Evolutionary conservation across 2,113 vertebrate genomes (phyloP), one percentile per base, ranked within the genome.

Genomic region (Mirounga angustirostris): DNA sequence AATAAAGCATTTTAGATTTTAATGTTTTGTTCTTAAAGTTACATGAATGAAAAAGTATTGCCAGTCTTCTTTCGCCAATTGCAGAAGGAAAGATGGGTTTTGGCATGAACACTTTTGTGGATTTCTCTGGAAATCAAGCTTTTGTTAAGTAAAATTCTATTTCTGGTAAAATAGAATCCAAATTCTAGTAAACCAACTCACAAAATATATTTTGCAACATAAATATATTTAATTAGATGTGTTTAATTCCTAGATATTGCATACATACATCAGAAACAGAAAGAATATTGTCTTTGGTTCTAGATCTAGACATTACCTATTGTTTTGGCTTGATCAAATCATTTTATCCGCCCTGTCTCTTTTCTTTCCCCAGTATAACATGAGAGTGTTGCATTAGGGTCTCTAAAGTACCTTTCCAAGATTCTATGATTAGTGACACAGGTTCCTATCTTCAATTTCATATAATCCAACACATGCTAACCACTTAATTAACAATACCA

Each of bases 401-500:
- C 65, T 94, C 36, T 58, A 46, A 71, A 22, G 43, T 36, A 65
- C 1, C 9, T 82, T 52, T 91, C 54, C 89, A 82, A 73, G 40
- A 73, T 58, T 85, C 30, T 82, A 9, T 73, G 26, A 94, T 91
- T 82, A 88, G 82, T 97, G 16, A 80, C 5, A 15, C 0, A 4
- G 7, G 3, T 63, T 81, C 54, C 19, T 96, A 26, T 59, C 87
- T 92, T 85, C 28, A 87, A 21, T 78, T 92, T 87, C 9, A 52
- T 52, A 63, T 11, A 16, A 58, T 54, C 26, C 52, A 63, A 58
- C 24, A 19, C 58, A n/a, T 24, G 56, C 26, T 84, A 95, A 69
- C 26, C 58, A 74, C 94, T 97, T 81, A 89, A 96, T 87, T 97
- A 94, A 59, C 76, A 56, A 43, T 36, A 59, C 33, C 87, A 94